A percentile compares a stretch with the other conserved stretches of the same genome.
Evolutionary conservation across 2,797 vertebrate genomes (phyloP).

Genomic region (Perodicticus potto): DNA sequence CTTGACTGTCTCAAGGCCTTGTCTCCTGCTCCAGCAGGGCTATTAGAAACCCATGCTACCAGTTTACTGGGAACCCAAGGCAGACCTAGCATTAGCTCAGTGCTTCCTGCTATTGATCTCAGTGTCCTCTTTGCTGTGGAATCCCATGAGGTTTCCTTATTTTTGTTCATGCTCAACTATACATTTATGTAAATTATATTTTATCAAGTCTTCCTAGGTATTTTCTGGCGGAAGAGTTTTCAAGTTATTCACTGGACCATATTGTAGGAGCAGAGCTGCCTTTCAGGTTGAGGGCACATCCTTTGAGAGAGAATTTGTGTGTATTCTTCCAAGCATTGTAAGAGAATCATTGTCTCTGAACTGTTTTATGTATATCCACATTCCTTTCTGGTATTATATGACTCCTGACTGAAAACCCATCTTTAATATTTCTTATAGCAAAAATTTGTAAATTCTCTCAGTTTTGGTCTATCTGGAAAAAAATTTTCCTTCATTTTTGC

Average conservation of each 20-base stretch:
- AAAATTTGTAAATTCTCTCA: background rate
- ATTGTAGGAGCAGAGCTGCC: background rate
- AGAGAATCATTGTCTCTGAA: background rate
- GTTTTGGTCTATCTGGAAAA: slow-evolving; percentile 13
- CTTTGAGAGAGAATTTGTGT: background rate
- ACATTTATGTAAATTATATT: background rate
- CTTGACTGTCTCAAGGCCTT: background rate
- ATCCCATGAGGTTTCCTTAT: background rate
- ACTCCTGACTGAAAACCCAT: background rate
- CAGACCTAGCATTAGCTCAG: background rate
- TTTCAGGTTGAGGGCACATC: background rate
- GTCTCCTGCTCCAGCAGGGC: background rate
- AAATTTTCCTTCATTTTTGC: slow-evolving; percentile 43
- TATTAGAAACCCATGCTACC: slow-evolving; percentile 2
- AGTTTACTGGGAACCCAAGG: background rate
- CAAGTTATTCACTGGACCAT: background rate
- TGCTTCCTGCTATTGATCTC: background rate
- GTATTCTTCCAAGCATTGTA: background rate
- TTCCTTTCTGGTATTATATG: background rate
- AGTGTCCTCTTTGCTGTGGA: background rate
- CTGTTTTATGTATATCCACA: background rate
- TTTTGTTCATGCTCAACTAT: background rate
- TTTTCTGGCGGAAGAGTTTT: background rate
- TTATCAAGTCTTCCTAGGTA: slow-evolving; percentile 18
- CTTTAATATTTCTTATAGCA: slow-evolving; percentile 28